phyloP scores from a whole-genome alignment of 1,140 invertebrate species.

The Platorchestia sp. region DNA sequence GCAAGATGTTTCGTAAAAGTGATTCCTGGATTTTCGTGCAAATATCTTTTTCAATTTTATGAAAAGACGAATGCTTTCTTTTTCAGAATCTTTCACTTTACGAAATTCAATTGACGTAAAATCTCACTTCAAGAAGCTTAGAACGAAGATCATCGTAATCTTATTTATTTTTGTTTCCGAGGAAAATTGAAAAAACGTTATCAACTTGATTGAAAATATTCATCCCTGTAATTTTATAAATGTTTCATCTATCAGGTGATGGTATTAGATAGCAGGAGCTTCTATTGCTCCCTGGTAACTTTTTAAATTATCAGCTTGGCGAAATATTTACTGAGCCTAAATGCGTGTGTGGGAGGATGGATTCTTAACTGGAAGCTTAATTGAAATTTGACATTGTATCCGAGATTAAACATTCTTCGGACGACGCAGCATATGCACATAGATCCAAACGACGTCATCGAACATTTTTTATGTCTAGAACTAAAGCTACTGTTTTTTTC shows the following conservation, averaged over 20 bases:
- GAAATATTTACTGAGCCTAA: not conserved
- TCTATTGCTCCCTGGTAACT: not conserved
- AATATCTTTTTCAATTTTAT: not conserved
- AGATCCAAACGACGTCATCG: not conserved
- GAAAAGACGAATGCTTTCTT: too few relatives aligned
- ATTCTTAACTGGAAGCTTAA: not conserved
- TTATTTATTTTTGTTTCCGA: not conserved
- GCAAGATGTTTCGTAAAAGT: not conserved
- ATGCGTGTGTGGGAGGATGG: not conserved
- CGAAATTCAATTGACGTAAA: not conserved
- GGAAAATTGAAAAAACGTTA: not conserved
- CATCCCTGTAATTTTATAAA: not conserved
- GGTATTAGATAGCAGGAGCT: not conserved
- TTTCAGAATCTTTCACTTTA: too few relatives aligned
- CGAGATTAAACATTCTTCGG: not conserved
- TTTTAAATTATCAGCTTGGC: not conserved
- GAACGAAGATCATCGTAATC: not conserved
- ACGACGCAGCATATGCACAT: not conserved
- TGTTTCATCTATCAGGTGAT: not conserved
- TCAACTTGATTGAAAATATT: not conserved
- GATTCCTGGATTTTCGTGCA: not conserved
- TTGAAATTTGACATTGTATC: not conserved
- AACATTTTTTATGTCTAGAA: not conserved
- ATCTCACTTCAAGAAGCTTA: not conserved
- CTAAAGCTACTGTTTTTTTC: not conserved